Conservation (phyloP, 2,113 vertebrate species). For the Promerops cafer region DNA sequence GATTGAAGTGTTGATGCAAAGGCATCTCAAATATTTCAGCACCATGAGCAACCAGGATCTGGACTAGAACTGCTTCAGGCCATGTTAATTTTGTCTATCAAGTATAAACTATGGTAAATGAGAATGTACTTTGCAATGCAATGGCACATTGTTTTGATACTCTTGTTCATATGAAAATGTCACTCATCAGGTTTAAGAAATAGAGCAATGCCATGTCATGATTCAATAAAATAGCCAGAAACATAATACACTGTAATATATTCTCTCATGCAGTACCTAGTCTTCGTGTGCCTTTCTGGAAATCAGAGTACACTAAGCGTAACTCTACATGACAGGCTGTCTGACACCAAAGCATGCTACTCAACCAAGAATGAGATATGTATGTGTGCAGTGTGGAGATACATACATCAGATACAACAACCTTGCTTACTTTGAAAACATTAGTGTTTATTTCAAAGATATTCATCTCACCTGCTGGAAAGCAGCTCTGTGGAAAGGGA, state of each 20-base stretch:
- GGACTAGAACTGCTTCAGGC: neutral
- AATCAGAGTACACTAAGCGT: neutral
- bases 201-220: neutral
- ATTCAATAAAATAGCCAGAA: neutral
- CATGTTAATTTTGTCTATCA: neutral
- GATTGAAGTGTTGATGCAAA: neutral
- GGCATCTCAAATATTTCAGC: neutral
- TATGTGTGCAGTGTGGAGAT: neutral
- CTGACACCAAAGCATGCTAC: neutral
- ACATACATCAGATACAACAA: neutral
- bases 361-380: neutral
- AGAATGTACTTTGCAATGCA: neutral
- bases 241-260: too few species aligned
- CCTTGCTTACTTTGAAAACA: neutral
- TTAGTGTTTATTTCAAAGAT: neutral
- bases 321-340: neutral
- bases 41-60: neutral
- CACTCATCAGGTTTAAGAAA: neutral
- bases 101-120: neutral
- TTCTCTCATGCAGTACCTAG: neutral
- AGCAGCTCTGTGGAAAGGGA: neutral
- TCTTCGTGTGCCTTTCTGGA: neutral
- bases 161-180: neutral
- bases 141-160: neutral
- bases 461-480: neutral